Percentiles rank a stretch among this genome's conserved stretches.
phyloP scores from a whole-genome alignment of 1,140 invertebrate species.

The Thaumetopoea pityocampa region DNA sequence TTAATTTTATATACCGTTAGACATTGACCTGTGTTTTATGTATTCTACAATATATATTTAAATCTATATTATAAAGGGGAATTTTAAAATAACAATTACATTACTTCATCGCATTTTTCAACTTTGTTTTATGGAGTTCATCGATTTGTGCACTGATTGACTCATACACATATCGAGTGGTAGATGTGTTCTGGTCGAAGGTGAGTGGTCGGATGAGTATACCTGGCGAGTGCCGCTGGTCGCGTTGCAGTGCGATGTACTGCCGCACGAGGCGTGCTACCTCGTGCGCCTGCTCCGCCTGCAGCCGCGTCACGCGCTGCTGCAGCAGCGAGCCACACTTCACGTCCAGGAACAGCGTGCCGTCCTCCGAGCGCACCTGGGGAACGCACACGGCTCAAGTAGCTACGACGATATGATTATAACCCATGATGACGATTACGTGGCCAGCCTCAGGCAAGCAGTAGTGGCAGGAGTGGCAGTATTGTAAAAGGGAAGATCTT shows the following conservation, averaged over 20 bases:
- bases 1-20: too few species aligned
- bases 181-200: neutral
- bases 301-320: constrained; percentile 95
- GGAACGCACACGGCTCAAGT: neutral
- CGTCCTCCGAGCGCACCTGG: constrained; percentile 89
- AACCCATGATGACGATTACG: too few species aligned
- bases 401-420: neutral
- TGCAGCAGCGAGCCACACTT: constrained; percentile 98
- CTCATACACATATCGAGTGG: too few species aligned
- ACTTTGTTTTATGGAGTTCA: too few species aligned
- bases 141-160: too few species aligned
- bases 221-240: constrained; percentile 38
- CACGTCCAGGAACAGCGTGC: constrained; percentile 95
- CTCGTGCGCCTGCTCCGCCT: constrained; percentile 97
- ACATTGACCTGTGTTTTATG: too few species aligned
- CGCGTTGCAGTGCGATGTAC: constrained; percentile 86
- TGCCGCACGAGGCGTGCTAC: constrained; percentile 96
- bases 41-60: too few species aligned
- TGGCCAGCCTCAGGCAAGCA: neutral
- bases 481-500: too few species aligned
- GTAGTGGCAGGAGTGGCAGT: too few species aligned
- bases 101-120: too few species aligned
- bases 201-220: neutral
- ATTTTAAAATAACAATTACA: too few species aligned
- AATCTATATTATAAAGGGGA: too few species aligned